These are phyloP conservation scores for Drosophila falleni DNA, from an alignment of 2,888 invertebrate species.

Conservation along the genomic window DNA sequence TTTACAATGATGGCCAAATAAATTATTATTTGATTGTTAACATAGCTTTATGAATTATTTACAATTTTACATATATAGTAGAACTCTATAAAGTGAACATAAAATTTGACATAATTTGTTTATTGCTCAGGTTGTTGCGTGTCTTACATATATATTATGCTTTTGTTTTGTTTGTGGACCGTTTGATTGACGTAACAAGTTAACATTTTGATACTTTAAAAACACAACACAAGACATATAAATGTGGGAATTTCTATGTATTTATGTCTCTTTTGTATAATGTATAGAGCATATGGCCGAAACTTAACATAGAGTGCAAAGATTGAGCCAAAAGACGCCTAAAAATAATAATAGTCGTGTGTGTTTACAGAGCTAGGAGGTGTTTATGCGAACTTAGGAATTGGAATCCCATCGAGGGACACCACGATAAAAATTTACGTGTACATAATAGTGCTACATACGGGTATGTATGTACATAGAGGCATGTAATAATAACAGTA, in stretches of 20 bases:
- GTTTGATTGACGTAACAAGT: constrained; percentile 57
- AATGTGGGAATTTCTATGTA: constrained; percentile 10
- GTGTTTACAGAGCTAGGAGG: constrained; percentile 16
- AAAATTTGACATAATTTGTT: constrained; percentile 36
- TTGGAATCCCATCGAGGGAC: constrained; percentile 27
- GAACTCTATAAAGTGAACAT: constrained; percentile 45
- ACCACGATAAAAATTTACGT: constrained; percentile 12
- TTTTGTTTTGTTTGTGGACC: constrained; percentile 50
- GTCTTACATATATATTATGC: constrained; percentile 19
- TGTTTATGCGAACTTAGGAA: constrained; percentile 36
- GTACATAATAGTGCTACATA: constrained; percentile 58
- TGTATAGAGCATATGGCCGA: constrained; percentile 43
- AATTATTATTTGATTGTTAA: constrained; percentile 42
- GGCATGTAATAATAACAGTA: constrained; percentile 74
- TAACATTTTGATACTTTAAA: constrained; percentile 35
- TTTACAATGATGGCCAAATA: constrained; percentile 55
- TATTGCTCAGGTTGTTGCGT: constrained; percentile 40
- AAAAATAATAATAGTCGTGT: constrained; percentile 22
- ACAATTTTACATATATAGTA: constrained; percentile 50
- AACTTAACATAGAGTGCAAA: constrained; percentile 47
- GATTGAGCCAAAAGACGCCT: constrained; percentile 51
- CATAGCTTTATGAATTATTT: constrained; percentile 53
- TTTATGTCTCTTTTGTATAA: constrained; percentile 8
- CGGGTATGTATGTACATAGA: constrained; percentile 29
- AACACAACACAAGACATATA: constrained; percentile 29